Conservation (phyloP, 2,888 invertebrate species). For the Drosophila colorata region DNA sequence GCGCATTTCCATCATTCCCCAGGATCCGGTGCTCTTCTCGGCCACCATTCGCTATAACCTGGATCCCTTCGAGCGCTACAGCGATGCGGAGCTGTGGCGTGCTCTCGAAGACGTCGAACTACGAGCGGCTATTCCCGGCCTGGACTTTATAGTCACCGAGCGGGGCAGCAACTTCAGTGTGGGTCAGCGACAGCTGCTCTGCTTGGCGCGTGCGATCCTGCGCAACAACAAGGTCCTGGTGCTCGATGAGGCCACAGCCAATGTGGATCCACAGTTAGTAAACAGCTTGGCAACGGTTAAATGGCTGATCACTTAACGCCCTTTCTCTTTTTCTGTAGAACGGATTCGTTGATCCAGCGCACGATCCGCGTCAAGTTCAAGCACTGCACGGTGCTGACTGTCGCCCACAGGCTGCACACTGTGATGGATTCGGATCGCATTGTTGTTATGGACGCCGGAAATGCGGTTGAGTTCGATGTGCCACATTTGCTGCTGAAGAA, state of each 20-base stretch:
- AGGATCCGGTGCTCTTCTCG: conserved; percentile 87
- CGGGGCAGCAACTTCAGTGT: conserved; percentile 88
- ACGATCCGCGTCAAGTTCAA: conserved; percentile 93
- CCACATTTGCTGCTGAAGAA: conserved; percentile 89
- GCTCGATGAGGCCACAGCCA: conserved; percentile 90
- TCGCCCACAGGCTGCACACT: conserved; percentile 96
- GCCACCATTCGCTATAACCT: conserved; percentile 89
- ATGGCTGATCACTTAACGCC: too few relatives aligned
- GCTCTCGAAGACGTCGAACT: conserved; percentile 86
- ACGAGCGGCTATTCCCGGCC: conserved; percentile 85
- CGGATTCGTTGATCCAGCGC: conserved; percentile 93
- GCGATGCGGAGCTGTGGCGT: conserved; percentile 83
- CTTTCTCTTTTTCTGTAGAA: conserved; percentile 82
- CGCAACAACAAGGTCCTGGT: conserved; percentile 88
- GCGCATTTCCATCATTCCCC: conserved; percentile 87
- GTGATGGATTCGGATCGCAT: conserved; percentile 97
- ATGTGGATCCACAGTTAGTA: conserved; percentile 88
- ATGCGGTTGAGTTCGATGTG: conserved; percentile 90
- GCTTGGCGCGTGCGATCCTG: conserved; percentile 89
- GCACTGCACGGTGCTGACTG: conserved; percentile 94
- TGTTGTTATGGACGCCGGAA: conserved; percentile 94
- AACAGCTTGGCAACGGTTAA: too few relatives aligned
- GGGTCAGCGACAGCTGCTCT: conserved; percentile 89
- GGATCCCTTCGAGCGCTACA: conserved; percentile 87
- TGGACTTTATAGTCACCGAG: conserved; percentile 87